Conservation (phyloP, 2,113 vertebrate species). For the Platichthys stellatus region DNA sequence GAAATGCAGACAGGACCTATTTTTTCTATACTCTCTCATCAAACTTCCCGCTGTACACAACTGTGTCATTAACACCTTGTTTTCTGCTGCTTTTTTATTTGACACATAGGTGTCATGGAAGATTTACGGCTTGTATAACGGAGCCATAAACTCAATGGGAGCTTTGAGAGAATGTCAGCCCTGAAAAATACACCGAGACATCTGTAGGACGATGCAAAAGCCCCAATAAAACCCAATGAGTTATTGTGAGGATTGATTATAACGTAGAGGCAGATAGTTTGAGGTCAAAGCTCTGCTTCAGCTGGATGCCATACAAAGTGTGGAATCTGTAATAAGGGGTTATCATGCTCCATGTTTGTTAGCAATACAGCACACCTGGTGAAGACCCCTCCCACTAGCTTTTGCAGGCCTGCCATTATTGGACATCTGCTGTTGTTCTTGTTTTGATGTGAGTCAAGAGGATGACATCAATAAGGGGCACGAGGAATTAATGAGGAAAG, state of each 20-base stretch:
- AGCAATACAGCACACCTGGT: slow-evolving; percentile 81
- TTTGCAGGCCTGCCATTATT: slow-evolving; percentile 68
- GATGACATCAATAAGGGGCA: slow-evolving; percentile 70
- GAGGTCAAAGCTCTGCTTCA: slow-evolving; percentile 51
- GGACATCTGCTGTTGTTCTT: slow-evolving; percentile 77
- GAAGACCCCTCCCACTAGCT: slow-evolving; percentile 49
- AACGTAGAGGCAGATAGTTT: slow-evolving; percentile 35
- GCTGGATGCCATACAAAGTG: slow-evolving; percentile 57
- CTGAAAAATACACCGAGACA: slow-evolving; percentile 39
- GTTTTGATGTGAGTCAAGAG: slow-evolving; percentile 73
- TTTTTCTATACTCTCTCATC: slow-evolving; percentile 21
- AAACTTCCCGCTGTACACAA: slow-evolving; percentile 16
- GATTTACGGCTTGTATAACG: slow-evolving; percentile 63
- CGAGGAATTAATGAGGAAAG: slow-evolving; percentile 72
- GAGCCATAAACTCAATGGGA: slow-evolving; percentile 41
- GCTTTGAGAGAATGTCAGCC: slow-evolving; percentile 45
- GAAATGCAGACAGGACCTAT: slow-evolving; percentile 24
- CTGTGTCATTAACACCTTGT: slow-evolving; percentile 48
- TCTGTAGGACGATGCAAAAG: slow-evolving; percentile 43
- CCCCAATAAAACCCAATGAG: slow-evolving; percentile 66
- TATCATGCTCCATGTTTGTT: slow-evolving; percentile 68
- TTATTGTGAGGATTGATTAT: slow-evolving; percentile 65
- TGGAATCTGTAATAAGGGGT: slow-evolving; percentile 83
- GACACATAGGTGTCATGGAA: slow-evolving; percentile 28
- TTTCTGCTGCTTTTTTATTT: slow-evolving; percentile 42